phyloP scores from a whole-genome alignment of 2,888 invertebrate genomes.

The Alentia gelatinosa region DNA sequence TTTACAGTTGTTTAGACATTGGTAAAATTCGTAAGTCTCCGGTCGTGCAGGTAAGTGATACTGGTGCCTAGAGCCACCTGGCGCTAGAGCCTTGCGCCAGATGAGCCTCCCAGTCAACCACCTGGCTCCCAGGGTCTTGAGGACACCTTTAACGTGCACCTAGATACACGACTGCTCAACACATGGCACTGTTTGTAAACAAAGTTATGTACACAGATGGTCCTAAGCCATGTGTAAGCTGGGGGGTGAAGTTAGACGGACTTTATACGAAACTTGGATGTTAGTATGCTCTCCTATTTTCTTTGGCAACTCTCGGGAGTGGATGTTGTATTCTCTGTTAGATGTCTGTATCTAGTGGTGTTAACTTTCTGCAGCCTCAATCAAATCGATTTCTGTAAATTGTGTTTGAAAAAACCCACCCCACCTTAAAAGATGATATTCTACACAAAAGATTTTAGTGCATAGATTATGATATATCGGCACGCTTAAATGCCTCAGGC shows the following conservation, averaged over 20 bases:
- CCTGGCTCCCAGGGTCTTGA: background rate
- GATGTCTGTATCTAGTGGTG: too few species aligned
- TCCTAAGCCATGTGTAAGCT: background rate
- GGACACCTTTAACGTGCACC: constrained; percentile 5
- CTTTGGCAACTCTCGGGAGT: too few species aligned
- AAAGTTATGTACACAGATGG: background rate
- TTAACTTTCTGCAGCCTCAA: too few species aligned
- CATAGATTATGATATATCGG: too few species aligned
- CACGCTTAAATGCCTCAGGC: too few species aligned
- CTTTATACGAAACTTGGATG: too few species aligned
- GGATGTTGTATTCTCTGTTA: too few species aligned
- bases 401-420: too few species aligned
- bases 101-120: background rate
- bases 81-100: background rate
- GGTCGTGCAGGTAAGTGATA: background rate
- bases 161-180: background rate
- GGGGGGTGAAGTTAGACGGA: background rate
- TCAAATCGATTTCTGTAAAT: too few species aligned
- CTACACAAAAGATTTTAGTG: too few species aligned
- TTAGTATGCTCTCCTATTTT: too few species aligned
- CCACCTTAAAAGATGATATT: too few species aligned
- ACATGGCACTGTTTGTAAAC: constrained; percentile 36
- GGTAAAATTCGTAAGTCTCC: background rate
- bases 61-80: background rate
- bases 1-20: background rate